Base-by-base conservation (phyloP, 2,888 invertebrate genomes). In the Pristionchus fissidentatus region DNA sequence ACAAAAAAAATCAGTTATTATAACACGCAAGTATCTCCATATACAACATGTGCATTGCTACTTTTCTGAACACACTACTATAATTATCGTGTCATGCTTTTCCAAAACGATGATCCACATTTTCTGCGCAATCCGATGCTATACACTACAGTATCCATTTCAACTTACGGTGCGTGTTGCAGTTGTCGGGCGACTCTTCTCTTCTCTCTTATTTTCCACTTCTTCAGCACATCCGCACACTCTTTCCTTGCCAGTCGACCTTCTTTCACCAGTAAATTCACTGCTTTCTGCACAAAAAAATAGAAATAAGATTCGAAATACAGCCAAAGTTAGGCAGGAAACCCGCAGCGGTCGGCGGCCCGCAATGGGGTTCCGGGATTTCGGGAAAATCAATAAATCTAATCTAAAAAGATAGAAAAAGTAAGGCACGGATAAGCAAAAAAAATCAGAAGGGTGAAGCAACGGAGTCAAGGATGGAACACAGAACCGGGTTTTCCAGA, bases 121-220 rank as follows among this genome's bases (percentile, higher is more conserved):
- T 49, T 49, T 10, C 49, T 15, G 49, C 49, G 13, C 19, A 10
- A 15, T 10, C 49, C 10, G 49, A 49, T 49, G 19, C 49, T 19
- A 19, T 19, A 10, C 19, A 10, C 49, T 32, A 77, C 75, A 8
- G 75, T 77, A 49, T 1, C 75, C 81, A 8, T 13, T 62, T n/a
- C n/a, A 80, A 85, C 85, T 70, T 41, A 88, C 87, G 79, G 84
- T 81, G 85, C 77, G 79, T 88, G 87, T 35, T 88, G 85, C 32
- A 85, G 84, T 83, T 87, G 86, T 55, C 90, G 60, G 5, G 83
- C 84, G 29, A 89, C 57, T 78, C 90, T 66, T 60, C 90, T 84
- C 10, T 75, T 66, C 70, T 89, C 89, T 84, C 89, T 82, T 13
- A 55, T 83, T 73, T 88, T 89, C 89, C 89, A 90, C 70, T 89